Percentiles rank a stretch among this genome's conserved stretches.
These are phyloP conservation scores for Gephyroberyx darwinii DNA, from an alignment of 2,797 vertebrate species.

Conservation along the genomic window DNA sequence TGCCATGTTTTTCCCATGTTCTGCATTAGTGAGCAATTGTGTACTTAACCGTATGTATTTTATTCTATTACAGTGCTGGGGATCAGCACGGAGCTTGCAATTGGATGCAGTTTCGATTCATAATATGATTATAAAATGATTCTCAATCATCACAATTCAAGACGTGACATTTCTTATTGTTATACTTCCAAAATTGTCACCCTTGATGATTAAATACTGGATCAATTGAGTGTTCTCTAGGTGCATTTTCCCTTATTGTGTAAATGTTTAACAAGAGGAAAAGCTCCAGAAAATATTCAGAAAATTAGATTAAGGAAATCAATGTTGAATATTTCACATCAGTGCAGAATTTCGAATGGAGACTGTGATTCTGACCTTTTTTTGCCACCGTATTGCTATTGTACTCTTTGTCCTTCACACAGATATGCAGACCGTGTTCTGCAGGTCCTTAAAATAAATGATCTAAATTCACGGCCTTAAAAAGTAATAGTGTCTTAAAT, in stretches of 20 bases:
- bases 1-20: constrained; percentile 40
- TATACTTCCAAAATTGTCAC: too few species aligned
- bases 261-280: not conserved
- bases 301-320: too few species aligned
- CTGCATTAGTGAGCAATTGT: constrained; percentile 53
- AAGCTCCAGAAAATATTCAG: constrained; percentile 1
- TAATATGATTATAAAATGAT: not conserved
- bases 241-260: not conserved
- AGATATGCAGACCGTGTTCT: not conserved
- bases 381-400: too few species aligned
- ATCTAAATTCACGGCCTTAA: too few species aligned
- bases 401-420: not conserved
- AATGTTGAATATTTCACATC: too few species aligned
- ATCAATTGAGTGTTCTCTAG: not conserved
- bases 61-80: constrained; percentile 32
- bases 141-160: not conserved
- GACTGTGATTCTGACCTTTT: not conserved
- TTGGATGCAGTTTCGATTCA: constrained; percentile 25
- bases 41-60: constrained; percentile 41
- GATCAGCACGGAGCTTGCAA: constrained; percentile 11
- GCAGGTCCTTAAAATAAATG: not conserved
- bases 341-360: too few species aligned
- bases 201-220: too few species aligned
- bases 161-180: too few species aligned
- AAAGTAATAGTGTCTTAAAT: too few species aligned